Percentiles rank a stretch among this genome's conserved stretches.
phyloP scores from a whole-genome alignment of 2,888 invertebrate genomes.

The Eremobia ochroleuca region DNA sequence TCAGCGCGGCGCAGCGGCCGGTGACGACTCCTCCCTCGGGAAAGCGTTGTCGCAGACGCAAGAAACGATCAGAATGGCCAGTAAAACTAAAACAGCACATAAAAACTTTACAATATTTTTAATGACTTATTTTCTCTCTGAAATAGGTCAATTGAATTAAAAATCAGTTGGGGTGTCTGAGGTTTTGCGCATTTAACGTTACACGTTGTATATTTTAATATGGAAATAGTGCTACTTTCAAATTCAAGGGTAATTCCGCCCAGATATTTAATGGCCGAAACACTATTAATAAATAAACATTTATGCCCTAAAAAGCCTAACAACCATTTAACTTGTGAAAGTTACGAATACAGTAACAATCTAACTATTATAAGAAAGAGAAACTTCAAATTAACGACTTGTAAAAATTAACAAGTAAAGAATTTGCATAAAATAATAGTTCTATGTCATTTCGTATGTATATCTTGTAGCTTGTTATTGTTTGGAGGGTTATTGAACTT shows the following conservation, averaged over 20 bases:
- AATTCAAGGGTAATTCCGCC: slow-evolving; percentile 30
- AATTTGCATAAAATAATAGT: slow-evolving; percentile 52
- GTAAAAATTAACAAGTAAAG: slow-evolving; percentile 44
- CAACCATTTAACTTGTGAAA: slow-evolving; percentile 43
- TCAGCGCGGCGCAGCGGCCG: too few species aligned
- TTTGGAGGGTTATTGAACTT: slow-evolving; percentile 33
- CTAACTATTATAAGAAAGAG: slow-evolving; percentile 46
- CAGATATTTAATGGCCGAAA: slow-evolving; percentile 33
- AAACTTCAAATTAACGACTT: slow-evolving; percentile 60
- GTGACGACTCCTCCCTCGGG: too few species aligned
- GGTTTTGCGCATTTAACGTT: too few species aligned
- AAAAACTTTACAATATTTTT: too few species aligned
- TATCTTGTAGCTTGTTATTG: slow-evolving; percentile 1
- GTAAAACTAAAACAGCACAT: too few species aligned
- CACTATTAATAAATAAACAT: not conserved
- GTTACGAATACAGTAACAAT: slow-evolving; percentile 32
- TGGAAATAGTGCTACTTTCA: slow-evolving; percentile 6
- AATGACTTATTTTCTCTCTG: too few species aligned
- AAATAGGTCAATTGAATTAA: too few species aligned
- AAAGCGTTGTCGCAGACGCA: too few species aligned
- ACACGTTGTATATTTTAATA: too few species aligned
- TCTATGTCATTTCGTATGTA: slow-evolving; percentile 20
- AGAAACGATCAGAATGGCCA: too few species aligned
- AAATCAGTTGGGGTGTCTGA: too few species aligned
- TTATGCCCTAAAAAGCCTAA: slow-evolving; percentile 43